Conservation (phyloP, 1,140 invertebrate species). For the Tetraneura akinire region DNA sequence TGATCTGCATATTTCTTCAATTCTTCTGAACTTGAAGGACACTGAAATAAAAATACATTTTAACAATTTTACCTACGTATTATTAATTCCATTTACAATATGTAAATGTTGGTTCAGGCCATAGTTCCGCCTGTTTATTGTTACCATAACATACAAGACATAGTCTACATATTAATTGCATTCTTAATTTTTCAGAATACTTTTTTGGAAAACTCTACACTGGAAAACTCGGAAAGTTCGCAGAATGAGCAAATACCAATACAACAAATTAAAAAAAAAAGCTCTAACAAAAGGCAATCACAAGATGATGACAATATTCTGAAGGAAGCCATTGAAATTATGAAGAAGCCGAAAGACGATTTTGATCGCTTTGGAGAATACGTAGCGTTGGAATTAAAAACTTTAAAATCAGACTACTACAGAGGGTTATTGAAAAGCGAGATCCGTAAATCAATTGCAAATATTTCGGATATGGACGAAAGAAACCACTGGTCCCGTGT, state of each 20-base stretch:
- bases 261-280: neutral
- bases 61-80: neutral
- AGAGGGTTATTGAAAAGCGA: neutral
- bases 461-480: slow-evolving; percentile 3
- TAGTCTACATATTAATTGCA: no score
- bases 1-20: slow-evolving; percentile 56
- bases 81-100: neutral
- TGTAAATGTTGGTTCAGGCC: neutral
- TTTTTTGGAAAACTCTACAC: neutral
- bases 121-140: neutral
- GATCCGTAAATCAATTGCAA: slow-evolving; percentile 12
- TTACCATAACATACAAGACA: slow-evolving; percentile 5
- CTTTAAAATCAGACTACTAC: slow-evolving; percentile 10
- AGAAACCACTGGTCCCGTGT: neutral
- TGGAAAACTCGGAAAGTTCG: neutral
- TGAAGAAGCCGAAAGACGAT: neutral
- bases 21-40: slow-evolving; percentile 50
- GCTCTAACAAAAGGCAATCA: neutral
- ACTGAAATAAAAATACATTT: slow-evolving; percentile 53
- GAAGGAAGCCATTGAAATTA: slow-evolving; percentile 1
- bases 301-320: neutral
- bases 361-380: slow-evolving; percentile 4
- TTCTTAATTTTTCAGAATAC: neutral
- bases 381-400: slow-evolving; percentile 3
- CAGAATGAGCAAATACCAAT: neutral